Base-by-base conservation (phyloP, 2,113 vertebrate genomes). In the Pimephales promelas region DNA sequence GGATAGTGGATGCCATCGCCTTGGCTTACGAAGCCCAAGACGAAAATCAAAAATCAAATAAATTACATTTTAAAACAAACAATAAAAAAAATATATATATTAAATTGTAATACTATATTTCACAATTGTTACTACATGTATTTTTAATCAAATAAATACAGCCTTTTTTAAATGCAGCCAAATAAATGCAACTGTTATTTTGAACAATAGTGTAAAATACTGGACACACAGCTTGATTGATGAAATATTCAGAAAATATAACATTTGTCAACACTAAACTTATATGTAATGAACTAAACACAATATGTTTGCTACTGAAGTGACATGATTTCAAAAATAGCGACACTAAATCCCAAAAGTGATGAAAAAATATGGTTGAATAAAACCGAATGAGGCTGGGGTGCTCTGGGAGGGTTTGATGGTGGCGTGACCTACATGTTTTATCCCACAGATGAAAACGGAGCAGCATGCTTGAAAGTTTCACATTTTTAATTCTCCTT, bases 401-500 rank as follows among this genome's bases (percentile, higher is more conserved):
- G 28, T 70, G 57, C 40, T 79, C 77, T 49, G 77, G 14, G 77
- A 70, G 61, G 64, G 47, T 70, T 34, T 68, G 28, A 81, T 70
- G 45, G 7, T 52, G 28, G 5, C 85, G 52, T 76, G 81, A 85
- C 86, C 75, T 79, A 83, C 84, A 87, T 85, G 86, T 79, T 85
- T 84, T 83, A 75, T 70, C 18, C 75, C 70, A 76, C 76, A 87
- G 86, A 85, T 85, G 75, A 70, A 40, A 83, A 82, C 49, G 68
- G 75, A 83, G 70, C 80, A 70, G 81, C 72, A 10, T 26, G 64
- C 75, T 87, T 86, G 49, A 87, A 90, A 87, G 74, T 83, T 86
- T 88, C 84, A 88, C 81, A 75, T 90, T 88, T 88, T 68, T 90
- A 83, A 92, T 89, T 88, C 90, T 87, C 84, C 85, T 59, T 84